These are phyloP conservation scores for Echinarachnius parma DNA, from an alignment of 53 echinoderm and acorn worm genomes.

Conservation along the genomic window DNA sequence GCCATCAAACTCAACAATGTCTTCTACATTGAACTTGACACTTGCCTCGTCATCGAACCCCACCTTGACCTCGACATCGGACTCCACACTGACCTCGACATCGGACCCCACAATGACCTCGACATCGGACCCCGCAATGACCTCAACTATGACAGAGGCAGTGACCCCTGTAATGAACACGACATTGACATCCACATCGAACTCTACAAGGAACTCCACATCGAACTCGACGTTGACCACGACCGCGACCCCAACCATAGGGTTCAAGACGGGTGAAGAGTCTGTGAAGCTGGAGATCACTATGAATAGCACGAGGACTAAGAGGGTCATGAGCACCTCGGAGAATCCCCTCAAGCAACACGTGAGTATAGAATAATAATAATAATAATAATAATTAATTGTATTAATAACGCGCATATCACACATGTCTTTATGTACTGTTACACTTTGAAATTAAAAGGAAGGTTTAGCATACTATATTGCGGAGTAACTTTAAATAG, in stretches of 20 bases:
- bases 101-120: background rate
- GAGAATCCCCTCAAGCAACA: conserved; percentile 8
- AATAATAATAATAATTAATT: no score
- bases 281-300: conserved; percentile 5
- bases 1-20: no score
- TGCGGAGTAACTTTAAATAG: no score
- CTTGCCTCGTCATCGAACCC: no score
- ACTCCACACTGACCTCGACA: background rate
- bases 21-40: no score
- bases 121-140: background rate
- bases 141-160: background rate
- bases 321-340: conserved; percentile 9
- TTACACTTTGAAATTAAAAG: no score
- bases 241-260: background rate
- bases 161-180: background rate
- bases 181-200: background rate
- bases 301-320: conserved; percentile 2
- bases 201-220: background rate
- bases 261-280: background rate
- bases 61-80: background rate
- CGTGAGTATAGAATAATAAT: no score
- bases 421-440: no score
- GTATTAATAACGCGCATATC: no score
- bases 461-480: no score
- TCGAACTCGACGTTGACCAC: background rate